A percentile compares a stretch with the other conserved stretches of the same genome.
Conservation (phyloP, 2,888 invertebrate genomes). For the Agrochola circellaris region DNA sequence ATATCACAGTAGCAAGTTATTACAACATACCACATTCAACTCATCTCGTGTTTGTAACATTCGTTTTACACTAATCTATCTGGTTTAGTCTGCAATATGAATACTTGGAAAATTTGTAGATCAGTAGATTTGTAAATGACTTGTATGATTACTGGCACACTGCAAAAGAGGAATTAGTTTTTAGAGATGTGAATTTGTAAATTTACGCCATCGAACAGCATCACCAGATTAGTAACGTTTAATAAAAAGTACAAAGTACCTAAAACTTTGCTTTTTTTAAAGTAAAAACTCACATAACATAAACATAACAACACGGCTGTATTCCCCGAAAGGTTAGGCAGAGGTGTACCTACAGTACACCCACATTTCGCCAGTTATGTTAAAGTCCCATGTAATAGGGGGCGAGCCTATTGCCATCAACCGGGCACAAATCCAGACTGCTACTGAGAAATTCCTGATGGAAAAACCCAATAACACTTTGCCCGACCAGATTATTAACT, state of each 20-base stretch:
- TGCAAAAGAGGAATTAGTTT: background rate
- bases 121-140: background rate
- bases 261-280: background rate
- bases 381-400: too few relatives aligned
- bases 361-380: too few relatives aligned
- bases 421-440: too few relatives aligned
- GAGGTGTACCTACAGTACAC: too few relatives aligned
- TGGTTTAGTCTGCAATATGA: background rate
- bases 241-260: background rate
- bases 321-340: background rate
- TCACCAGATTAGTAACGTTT: background rate
- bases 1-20: slow-evolving; percentile 6
- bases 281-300: too few relatives aligned
- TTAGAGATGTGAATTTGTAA: background rate
- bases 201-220: background rate
- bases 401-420: too few relatives aligned
- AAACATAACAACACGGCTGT: background rate
- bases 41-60: slow-evolving; percentile 4
- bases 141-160: background rate
- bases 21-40: slow-evolving; percentile 16
- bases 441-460: too few relatives aligned
- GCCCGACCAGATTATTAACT: too few relatives aligned
- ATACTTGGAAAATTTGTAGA: slow-evolving; percentile 3
- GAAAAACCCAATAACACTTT: background rate
- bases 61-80: slow-evolving; percentile 7